phyloP scores from a whole-genome alignment of 2,888 invertebrate genomes.

The Dynastes maya region DNA sequence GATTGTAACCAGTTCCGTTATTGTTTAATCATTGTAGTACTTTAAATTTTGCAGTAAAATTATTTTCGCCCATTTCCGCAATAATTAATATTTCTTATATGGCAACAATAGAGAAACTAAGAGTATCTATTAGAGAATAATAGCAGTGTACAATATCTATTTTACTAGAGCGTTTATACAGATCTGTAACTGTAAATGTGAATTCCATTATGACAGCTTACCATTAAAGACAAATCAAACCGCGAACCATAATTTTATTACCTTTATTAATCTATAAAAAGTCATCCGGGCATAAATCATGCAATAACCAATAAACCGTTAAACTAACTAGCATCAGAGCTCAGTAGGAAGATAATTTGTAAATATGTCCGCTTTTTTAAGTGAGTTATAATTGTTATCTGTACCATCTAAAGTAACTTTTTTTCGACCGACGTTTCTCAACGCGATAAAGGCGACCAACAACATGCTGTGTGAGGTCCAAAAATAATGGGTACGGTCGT shows the following conservation, averaged over 20 bases:
- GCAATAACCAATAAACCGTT: slow-evolving; percentile 27
- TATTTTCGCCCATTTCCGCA: too few species aligned
- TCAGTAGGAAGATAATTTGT: slow-evolving; percentile 38
- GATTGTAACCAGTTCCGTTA: too few species aligned
- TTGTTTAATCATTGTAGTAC: too few species aligned
- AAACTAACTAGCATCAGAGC: slow-evolving; percentile 14
- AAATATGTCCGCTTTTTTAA: slow-evolving; percentile 44
- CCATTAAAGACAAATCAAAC: slow-evolving; percentile 6
- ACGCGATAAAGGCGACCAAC: slow-evolving; percentile 38
- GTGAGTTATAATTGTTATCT: slow-evolving; percentile 47
- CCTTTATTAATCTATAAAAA: slow-evolving; percentile 26
- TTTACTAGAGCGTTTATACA: not conserved
- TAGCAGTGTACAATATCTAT: too few species aligned
- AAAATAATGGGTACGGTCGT: slow-evolving; percentile 60
- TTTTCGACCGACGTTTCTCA: slow-evolving; percentile 26
- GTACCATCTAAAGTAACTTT: slow-evolving; percentile 39
- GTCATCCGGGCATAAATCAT: slow-evolving; percentile 15
- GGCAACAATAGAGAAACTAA: too few species aligned
- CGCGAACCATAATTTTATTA: slow-evolving; percentile 24
- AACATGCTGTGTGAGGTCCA: slow-evolving; percentile 55
- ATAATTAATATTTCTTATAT: too few species aligned
- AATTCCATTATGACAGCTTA: slow-evolving; percentile 6
- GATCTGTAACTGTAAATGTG: slow-evolving; percentile 4
- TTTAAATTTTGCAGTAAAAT: too few species aligned
- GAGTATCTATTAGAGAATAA: too few species aligned